A percentile compares a stretch with the other conserved stretches of the same genome.
Conservation (phyloP, 1,140 invertebrate genomes). For the Condylostylus longicornis region DNA sequence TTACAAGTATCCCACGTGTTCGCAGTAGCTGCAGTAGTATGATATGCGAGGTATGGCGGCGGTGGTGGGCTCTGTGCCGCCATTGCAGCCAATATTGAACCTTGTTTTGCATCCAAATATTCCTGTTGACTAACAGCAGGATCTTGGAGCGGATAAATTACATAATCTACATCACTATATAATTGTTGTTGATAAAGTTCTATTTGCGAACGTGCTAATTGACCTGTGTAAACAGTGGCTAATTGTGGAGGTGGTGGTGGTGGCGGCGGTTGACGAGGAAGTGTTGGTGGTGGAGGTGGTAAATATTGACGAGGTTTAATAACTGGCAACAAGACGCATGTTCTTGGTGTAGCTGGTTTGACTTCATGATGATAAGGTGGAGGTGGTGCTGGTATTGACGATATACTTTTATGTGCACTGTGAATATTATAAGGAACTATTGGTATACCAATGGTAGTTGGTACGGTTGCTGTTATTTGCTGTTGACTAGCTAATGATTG, state of each 20-base stretch:
- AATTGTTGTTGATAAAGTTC: constrained; percentile 74
- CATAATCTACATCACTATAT: constrained; percentile 78
- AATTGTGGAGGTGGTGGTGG: constrained; percentile 41
- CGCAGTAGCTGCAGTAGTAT: constrained; percentile 14
- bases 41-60: constrained; percentile 38
- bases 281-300: constrained; percentile 35
- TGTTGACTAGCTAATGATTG: constrained; percentile 4
- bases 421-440: constrained; percentile 27
- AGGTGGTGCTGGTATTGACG: constrained; percentile 35
- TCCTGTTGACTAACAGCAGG: constrained; percentile 76
- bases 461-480: neutral
- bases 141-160: constrained; percentile 77
- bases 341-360: constrained; percentile 29
- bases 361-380: constrained; percentile 33
- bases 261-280: constrained; percentile 36
- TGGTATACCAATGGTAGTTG: constrained; percentile 23
- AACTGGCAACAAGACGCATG: constrained; percentile 28
- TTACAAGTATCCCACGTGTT: constrained; percentile 38
- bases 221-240: constrained; percentile 45
- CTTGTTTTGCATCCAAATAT: constrained; percentile 72
- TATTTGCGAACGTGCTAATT: constrained; percentile 58
- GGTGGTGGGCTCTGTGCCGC: constrained; percentile 40
- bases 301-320: constrained; percentile 30
- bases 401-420: constrained; percentile 22
- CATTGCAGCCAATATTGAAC: constrained; percentile 45